Base-by-base conservation (phyloP, 2,888 invertebrate species). In the Polydrusus tereticollis region DNA sequence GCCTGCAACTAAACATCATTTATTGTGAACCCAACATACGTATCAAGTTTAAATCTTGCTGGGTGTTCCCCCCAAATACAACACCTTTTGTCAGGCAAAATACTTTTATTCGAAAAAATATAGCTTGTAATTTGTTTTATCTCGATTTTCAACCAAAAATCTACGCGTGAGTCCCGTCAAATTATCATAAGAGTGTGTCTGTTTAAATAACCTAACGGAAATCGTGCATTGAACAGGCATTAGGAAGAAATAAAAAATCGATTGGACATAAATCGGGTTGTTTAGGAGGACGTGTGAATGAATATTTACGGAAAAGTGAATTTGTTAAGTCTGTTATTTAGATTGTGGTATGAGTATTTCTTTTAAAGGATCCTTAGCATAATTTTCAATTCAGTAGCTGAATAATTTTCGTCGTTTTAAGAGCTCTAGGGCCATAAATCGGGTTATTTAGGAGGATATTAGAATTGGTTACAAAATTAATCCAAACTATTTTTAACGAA, bases 211-310 rank as follows among this genome's bases (percentile, higher is more conserved):
- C 29, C 26, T 16, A 52, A 16, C 12, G 14, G 23, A 59, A 59
- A 23, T 6, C 38, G 2, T 59, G 38, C 23, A 41, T 58, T 38
- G 18, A 38, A 36, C 21, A n/a, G 58, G 21, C n/a, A 38, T 59
- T 23, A 59, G 41, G 59, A 41, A 59, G 16, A 23, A 59, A 21
- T 23, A 23, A 21, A 20, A 58, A 59, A 59, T 59, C 59, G 10
- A 59, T 59, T 14, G 43, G 41, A 23, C 16, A 59, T 59, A 59
- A 59, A 38, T 59, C 26, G 3, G 41, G 21, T n/a, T 4, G 14
- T 41, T 6, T 59, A 14, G 23, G 21, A 23, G 59, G 41, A 20
- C 41, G 14, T 14, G 7, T 41, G 29, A 12, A 29, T n/a, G n/a
- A n/a, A n/a, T n/a, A n/a, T n/a, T n/a, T n/a, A n/a, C n/a, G n/a